phyloP scores from a whole-genome alignment of 1,140 invertebrate species.

The Heliconius nattereri region DNA sequence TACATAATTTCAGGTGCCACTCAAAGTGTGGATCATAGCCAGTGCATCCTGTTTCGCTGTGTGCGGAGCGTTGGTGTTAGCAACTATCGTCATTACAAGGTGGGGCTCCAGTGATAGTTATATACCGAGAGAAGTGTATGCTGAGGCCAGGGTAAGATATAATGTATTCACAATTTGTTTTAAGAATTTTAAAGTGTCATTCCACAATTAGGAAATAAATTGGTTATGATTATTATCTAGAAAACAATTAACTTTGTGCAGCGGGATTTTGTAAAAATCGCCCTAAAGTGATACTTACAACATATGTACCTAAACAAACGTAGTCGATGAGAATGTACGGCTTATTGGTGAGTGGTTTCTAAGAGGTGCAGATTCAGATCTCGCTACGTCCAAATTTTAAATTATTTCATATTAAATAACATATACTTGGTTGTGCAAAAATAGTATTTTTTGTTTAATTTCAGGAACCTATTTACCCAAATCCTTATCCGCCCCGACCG shows the following conservation, averaged over 20 bases:
- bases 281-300: no score
- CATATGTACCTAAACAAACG: no score
- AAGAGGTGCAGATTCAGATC: no score
- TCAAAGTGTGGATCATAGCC: conserved; percentile 70
- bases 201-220: not conserved
- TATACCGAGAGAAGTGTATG: conserved; percentile 46
- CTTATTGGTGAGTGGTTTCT: no score
- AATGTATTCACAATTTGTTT: not conserved
- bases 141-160: conserved; percentile 50
- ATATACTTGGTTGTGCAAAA: no score
- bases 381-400: no score
- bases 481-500: conserved; percentile 42
- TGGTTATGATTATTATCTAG: no score
- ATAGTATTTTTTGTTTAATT: conserved; percentile 26
- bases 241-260: no score
- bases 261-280: no score
- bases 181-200: not conserved
- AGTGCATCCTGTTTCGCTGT: conserved; percentile 68
- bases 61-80: conserved; percentile 32
- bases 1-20: conserved; percentile 57
- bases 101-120: conserved; percentile 59
- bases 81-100: conserved; percentile 66
- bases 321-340: no score
- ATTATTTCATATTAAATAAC: no score
- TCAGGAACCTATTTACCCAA: conserved; percentile 60